These are phyloP conservation scores for Heliothis virescens DNA, from an alignment of 1,140 invertebrate genomes.

Conservation along the genomic window DNA sequence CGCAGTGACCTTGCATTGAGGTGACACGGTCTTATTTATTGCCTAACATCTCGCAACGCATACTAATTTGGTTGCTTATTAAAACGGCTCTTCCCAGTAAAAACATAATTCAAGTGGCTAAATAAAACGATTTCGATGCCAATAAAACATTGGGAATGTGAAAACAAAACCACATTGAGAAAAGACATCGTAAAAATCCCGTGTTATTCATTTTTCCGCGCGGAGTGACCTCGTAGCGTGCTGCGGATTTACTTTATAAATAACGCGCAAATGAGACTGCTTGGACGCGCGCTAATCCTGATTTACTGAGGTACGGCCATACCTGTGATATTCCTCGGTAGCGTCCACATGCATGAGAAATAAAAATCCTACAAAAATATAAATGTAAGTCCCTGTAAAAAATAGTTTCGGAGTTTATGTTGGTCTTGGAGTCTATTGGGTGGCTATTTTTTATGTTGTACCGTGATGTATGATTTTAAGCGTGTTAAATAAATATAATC, in stretches of 20 bases:
- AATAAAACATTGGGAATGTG: constrained; percentile 37
- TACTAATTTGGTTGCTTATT: neutral
- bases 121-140: constrained; percentile 16
- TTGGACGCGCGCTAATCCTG: constrained; percentile 74
- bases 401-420: constrained; percentile 43
- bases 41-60: no score
- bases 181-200: constrained; percentile 58
- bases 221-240: constrained; percentile 56
- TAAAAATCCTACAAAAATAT: constrained; percentile 18
- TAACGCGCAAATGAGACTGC: constrained; percentile 77
- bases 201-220: constrained; percentile 55
- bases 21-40: no score
- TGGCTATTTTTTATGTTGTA: neutral
- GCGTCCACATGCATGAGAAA: constrained; percentile 42
- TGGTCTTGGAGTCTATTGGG: constrained; percentile 31
- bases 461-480: constrained; percentile 33
- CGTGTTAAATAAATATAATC: constrained; percentile 37
- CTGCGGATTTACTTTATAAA: constrained; percentile 79
- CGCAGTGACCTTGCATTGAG: no score
- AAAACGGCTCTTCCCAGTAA: neutral
- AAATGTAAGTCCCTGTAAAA: constrained; percentile 47
- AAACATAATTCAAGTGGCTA: neutral
- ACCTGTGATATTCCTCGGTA: constrained; percentile 34
- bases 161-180: constrained; percentile 39
- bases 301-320: constrained; percentile 70